Evolutionary conservation across 2,797 vertebrate species (phyloP).

Genomic region (Danio tinwini): DNA sequence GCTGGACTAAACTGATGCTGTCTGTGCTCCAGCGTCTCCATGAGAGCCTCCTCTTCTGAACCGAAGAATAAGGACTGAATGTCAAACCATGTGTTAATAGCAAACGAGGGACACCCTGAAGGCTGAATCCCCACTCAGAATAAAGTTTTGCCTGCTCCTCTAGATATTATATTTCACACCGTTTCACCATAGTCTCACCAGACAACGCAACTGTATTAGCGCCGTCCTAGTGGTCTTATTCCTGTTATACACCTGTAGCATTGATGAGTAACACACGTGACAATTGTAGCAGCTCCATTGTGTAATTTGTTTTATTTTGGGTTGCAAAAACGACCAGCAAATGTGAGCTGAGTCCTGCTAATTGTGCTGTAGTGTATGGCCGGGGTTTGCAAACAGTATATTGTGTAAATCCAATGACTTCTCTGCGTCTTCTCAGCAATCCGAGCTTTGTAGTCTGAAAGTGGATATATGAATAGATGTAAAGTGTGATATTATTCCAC

Average conservation of each 20-base stretch:
- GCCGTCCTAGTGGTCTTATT: slow-evolving; percentile 55
- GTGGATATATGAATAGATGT: slow-evolving; percentile 45
- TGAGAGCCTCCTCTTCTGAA: slow-evolving; percentile 45
- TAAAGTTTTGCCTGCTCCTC: slow-evolving; percentile 57
- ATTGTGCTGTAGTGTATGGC: slow-evolving; percentile 54
- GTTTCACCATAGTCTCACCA: slow-evolving; percentile 50
- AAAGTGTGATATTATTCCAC: slow-evolving; percentile 39
- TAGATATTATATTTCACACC: slow-evolving; percentile 54
- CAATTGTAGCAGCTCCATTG: slow-evolving; percentile 54
- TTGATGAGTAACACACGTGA: slow-evolving; percentile 50
- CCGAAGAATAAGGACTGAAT: slow-evolving; percentile 49
- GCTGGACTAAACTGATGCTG: slow-evolving; percentile 31
- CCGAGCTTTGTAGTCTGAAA: slow-evolving; percentile 48
- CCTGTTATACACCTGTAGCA: slow-evolving; percentile 57
- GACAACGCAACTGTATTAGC: slow-evolving; percentile 51
- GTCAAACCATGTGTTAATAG: slow-evolving; percentile 36
- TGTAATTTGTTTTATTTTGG: slow-evolving; percentile 52
- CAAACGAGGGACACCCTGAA: slow-evolving; percentile 29
- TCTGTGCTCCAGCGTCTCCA: slow-evolving; percentile 53
- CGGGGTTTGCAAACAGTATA: slow-evolving; percentile 52
- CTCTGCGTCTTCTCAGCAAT: slow-evolving; percentile 28
- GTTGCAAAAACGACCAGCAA: slow-evolving; percentile 57
- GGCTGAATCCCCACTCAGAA: slow-evolving; percentile 19
- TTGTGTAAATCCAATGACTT: slow-evolving; percentile 35
- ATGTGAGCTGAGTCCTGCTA: slow-evolving; percentile 53